Evolutionary conservation across 2,888 invertebrate species (phyloP).

Genomic region (Pelosia muscerda): DNA sequence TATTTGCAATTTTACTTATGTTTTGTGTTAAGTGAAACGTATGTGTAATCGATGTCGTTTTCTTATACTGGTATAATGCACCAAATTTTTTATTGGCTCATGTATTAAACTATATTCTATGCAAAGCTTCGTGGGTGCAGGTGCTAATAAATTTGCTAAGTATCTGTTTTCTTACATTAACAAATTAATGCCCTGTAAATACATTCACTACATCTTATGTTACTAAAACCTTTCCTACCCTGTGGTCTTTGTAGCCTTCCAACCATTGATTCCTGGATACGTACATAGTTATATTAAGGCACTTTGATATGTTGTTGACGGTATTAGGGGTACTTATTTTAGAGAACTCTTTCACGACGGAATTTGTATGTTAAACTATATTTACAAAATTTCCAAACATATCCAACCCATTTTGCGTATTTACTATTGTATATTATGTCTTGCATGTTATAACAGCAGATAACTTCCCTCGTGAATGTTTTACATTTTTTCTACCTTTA

Average conservation of each 20-base stretch:
- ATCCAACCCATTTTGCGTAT: not conserved
- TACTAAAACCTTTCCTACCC: slow-evolving; percentile 45
- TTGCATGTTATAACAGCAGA: slow-evolving; percentile 20
- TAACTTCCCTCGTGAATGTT: slow-evolving; percentile 55
- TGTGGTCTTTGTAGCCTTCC: slow-evolving; percentile 47
- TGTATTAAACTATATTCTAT: slow-evolving; percentile 15
- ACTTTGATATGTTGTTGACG: slow-evolving; percentile 46
- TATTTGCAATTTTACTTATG: slow-evolving; percentile 21
- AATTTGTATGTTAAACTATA: slow-evolving; percentile 29
- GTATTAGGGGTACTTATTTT: slow-evolving; percentile 31
- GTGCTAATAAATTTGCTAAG: slow-evolving; percentile 16
- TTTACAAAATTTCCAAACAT: too few relatives aligned
- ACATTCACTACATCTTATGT: slow-evolving; percentile 46
- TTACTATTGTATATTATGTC: not conserved
- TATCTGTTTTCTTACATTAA: slow-evolving; percentile 28
- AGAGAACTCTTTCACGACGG: slow-evolving; percentile 56
- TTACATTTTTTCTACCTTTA: slow-evolving; percentile 59
- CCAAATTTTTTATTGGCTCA: slow-evolving; percentile 32
- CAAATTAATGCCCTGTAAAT: slow-evolving; percentile 45
- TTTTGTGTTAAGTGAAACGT: slow-evolving; percentile 31
- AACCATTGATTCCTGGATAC: slow-evolving; percentile 41
- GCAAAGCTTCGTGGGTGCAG: slow-evolving; percentile 25
- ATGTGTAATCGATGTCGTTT: slow-evolving; percentile 60
- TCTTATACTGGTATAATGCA: slow-evolving; percentile 30
- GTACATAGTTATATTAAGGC: slow-evolving; percentile 29